Conservation (phyloP, 2,797 vertebrate species). For the Rallus crepitans region DNA sequence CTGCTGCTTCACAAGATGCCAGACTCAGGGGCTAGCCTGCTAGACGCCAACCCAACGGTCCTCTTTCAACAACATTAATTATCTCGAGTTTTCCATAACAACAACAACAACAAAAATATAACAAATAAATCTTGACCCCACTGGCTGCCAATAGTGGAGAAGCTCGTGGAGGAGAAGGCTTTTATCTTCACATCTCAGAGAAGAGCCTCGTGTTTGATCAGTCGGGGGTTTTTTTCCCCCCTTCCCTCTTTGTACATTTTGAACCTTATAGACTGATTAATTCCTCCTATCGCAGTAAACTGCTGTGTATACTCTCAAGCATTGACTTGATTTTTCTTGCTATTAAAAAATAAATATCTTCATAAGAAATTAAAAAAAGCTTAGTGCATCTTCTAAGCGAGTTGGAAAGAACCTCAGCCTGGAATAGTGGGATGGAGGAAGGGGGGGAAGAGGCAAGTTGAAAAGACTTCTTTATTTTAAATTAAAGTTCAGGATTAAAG, state of each 20-base stretch:
- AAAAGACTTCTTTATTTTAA: slow-evolving; percentile 83
- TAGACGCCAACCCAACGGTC: slow-evolving; percentile 82
- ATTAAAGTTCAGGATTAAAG: slow-evolving; percentile 83
- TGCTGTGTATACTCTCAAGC: slow-evolving; percentile 67
- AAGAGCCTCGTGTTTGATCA: slow-evolving; percentile 79
- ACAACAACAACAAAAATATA: slow-evolving; percentile 60
- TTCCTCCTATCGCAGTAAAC: slow-evolving; percentile 73
- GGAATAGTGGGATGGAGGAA: neutral
- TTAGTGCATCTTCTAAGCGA: slow-evolving; percentile 65
- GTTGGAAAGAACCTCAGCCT: slow-evolving; percentile 44
- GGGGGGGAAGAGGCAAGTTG: slow-evolving; percentile 45
- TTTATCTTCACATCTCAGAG: slow-evolving; percentile 80
- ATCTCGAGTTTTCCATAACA: slow-evolving; percentile 86
- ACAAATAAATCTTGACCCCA: slow-evolving; percentile 76
- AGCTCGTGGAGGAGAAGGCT: slow-evolving; percentile 74
- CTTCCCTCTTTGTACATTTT: slow-evolving; percentile 68
- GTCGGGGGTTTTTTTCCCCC: neutral
- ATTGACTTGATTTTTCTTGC: slow-evolving; percentile 78
- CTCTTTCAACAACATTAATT: slow-evolving; percentile 88
- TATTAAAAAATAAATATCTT: slow-evolving; percentile 74
- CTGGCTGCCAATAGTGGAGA: slow-evolving; percentile 81
- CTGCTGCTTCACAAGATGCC: slow-evolving; percentile 80
- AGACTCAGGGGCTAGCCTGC: slow-evolving; percentile 83
- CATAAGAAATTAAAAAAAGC: slow-evolving; percentile 78
- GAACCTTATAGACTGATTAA: slow-evolving; percentile 81